These are phyloP conservation scores for Cetoscarus ocellatus DNA, from an alignment of 2,797 vertebrate genomes.

Conservation along the genomic window DNA sequence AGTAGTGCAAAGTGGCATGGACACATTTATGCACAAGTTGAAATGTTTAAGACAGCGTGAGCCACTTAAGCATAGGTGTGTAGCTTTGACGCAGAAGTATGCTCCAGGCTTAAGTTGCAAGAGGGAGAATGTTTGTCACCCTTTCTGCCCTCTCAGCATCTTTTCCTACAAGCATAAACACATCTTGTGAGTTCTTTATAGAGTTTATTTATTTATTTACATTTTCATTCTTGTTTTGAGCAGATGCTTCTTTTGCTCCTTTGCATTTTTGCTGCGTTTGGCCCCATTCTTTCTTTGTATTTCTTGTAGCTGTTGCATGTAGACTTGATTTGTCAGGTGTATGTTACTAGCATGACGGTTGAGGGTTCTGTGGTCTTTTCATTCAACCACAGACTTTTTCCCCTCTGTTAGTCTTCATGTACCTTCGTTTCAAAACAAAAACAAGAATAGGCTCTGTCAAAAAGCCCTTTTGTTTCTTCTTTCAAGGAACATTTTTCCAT, in stretches of 20 bases:
- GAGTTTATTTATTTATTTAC: too few species aligned
- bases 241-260: neutral
- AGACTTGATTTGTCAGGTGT: neutral
- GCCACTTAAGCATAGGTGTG: too few species aligned
- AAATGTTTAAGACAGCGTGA: too few species aligned
- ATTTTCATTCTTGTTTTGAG: neutral
- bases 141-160: neutral
- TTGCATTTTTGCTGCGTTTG: neutral
- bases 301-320: neutral
- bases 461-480: neutral
- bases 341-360: neutral
- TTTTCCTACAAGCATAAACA: neutral
- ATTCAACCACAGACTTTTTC: neutral
- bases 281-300: neutral
- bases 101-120: too few species aligned
- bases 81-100: neutral
- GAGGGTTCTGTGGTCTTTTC: slow-evolving; percentile 4
- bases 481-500: neutral
- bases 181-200: neutral
- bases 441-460: neutral
- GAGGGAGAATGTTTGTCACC: neutral
- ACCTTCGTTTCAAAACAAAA: neutral
- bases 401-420: neutral
- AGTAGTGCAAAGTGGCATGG: too few species aligned
- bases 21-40: too few species aligned